A percentile compares a stretch with the other conserved stretches of the same genome.
Conservation (phyloP, 2,888 invertebrate genomes). For the Pherbina coryleti region DNA sequence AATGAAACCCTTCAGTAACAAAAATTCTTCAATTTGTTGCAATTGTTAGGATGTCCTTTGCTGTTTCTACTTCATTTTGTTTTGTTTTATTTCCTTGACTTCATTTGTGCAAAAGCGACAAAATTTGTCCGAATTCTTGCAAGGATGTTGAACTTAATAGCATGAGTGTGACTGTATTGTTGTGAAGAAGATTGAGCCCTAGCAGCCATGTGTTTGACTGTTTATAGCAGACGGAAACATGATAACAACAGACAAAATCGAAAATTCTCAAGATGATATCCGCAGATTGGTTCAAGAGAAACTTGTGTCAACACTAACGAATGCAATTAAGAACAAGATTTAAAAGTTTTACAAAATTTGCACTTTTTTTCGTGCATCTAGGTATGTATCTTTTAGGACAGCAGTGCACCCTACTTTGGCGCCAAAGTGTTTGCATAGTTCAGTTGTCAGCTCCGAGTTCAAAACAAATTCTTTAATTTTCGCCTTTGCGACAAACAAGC, state of each 20-base stretch:
- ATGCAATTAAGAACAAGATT: conserved; percentile 22
- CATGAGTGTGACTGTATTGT: neutral
- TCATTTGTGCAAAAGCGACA: conserved; percentile 14
- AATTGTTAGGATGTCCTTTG: neutral
- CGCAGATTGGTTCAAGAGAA: conserved; percentile 5
- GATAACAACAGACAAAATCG: neutral
- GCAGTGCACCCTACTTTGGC: neutral
- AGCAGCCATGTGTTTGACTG: neutral
- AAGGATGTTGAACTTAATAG: neutral
- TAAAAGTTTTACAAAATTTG: neutral
- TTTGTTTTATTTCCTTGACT: neutral
- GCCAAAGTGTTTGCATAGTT: conserved; percentile 1
- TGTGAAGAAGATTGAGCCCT: neutral
- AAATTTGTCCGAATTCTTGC: neutral
- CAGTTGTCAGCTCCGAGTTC: neutral
- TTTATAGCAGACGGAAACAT: neutral
- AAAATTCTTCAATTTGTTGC: conserved; percentile 3
- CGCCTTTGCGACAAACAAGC: neutral
- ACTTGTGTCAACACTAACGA: conserved; percentile 35
- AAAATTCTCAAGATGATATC: neutral
- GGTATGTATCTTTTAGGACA: neutral
- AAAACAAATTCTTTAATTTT: neutral
- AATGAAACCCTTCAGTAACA: conserved; percentile 11
- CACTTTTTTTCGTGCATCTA: neutral
- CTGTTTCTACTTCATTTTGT: neutral